Conservation (phyloP, 2,888 invertebrate genomes). For the Steinernema scapterisci region DNA sequence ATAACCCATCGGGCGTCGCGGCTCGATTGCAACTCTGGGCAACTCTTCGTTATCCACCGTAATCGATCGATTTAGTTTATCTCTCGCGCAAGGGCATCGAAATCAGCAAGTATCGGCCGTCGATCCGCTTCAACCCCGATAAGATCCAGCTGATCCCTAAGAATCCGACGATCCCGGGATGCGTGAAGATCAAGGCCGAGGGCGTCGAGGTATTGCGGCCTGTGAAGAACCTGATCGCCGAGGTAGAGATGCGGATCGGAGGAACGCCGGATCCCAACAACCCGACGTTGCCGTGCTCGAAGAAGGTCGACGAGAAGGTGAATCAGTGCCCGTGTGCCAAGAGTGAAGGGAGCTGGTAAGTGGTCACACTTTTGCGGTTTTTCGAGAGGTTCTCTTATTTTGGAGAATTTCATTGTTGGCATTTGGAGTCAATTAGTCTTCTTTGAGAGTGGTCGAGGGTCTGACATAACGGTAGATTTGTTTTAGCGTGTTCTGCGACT, state of each 20-base stretch:
- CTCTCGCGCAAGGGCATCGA: slow-evolving; percentile 64
- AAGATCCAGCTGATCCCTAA: slow-evolving; percentile 66
- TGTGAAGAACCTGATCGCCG: slow-evolving; percentile 63
- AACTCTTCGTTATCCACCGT: background rate
- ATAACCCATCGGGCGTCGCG: background rate
- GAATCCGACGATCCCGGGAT: slow-evolving; percentile 67
- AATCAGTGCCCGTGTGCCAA: slow-evolving; percentile 67
- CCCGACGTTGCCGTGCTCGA: slow-evolving; percentile 65
- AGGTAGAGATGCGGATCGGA: slow-evolving; percentile 66
- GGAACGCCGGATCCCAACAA: slow-evolving; percentile 66
- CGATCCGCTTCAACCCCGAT: slow-evolving; percentile 66
- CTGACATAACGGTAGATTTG: background rate
- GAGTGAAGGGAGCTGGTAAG: slow-evolving; percentile 65
- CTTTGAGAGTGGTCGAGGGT: background rate
- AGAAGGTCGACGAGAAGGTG: slow-evolving; percentile 67
- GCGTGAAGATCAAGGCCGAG: slow-evolving; percentile 66
- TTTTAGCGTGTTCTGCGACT: slow-evolving; percentile 66
- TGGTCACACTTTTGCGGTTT: background rate
- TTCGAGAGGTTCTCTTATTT: background rate
- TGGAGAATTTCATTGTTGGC: background rate
- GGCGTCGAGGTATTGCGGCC: slow-evolving; percentile 60
- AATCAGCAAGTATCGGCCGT: slow-evolving; percentile 62
- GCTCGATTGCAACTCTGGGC: slow-evolving; percentile 25
- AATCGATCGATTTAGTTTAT: slow-evolving; percentile 57
- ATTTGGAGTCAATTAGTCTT: background rate